Evolutionary conservation across 1,140 invertebrate genomes (phyloP), one percentile per base, ranked within the genome.

Genomic region (Drosophila albomicans): DNA sequence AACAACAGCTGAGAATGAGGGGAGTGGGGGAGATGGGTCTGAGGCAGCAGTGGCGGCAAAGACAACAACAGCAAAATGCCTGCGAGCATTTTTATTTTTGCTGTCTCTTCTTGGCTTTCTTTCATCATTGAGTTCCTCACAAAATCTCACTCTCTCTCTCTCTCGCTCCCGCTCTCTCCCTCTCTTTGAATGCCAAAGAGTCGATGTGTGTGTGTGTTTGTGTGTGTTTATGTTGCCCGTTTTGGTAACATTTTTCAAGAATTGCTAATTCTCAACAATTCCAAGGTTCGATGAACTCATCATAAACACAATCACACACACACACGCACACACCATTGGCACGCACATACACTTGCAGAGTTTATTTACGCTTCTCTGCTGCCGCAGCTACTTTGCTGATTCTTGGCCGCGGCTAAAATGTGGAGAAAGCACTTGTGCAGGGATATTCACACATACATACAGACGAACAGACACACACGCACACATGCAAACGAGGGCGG

Each of bases 191-290:
- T 64, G 66, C 69, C 41, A 15, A 56, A 66, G 66, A 25, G 38
- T 72, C 61, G 56, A 57, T 43, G 46, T 57, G n/a, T 51, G 13
- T 79, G 38, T 76, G 25, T 72, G 16, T 16, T 16, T 16, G 20
- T 25, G 20, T 25, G 20, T 25, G 75, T 82, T 59, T 77, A 78
- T 84, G 84, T 78, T 89, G 74, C 84, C 85, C 81, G 85, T 85
- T 88, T 88, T 88, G 85, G 84, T 88, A 88, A 87, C 85, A 89
- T 89, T 89, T 87, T 88, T 88, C 84, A 89, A 88, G 84, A 88
- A 88, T 88, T 88, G 84, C 84, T 88, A 88, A 88, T 88, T 88
- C 84, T 89, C 85, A 84, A 88, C 84, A 88, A 89, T 88, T 88
- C 85, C 82, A 67, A 64, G 81, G 84, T 88, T 88, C 84, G 75